Conservation (phyloP, 2,113 vertebrate species). For the Indicator indicator region DNA sequence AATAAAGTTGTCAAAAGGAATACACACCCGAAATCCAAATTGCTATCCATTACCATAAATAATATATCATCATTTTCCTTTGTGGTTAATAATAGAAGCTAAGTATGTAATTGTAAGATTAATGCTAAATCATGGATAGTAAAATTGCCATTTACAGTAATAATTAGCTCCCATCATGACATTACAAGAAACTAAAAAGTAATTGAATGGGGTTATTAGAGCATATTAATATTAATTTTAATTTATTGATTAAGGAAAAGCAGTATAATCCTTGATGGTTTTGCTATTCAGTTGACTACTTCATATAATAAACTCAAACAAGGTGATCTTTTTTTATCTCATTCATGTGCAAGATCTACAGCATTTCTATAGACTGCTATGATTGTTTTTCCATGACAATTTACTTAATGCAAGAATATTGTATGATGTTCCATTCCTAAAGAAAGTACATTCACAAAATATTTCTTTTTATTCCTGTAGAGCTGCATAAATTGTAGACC, state of each 20-base stretch:
- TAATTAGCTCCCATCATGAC: background rate
- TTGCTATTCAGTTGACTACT: background rate
- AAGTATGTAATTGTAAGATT: slow-evolving; percentile 7
- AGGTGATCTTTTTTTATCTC: background rate
- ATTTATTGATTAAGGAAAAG: background rate
- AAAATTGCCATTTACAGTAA: slow-evolving; percentile 51
- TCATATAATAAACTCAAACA: background rate
- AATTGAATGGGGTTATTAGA: background rate
- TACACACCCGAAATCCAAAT: background rate
- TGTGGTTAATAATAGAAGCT: slow-evolving; percentile 46
- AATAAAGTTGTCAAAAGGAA: background rate
- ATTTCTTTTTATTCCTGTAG: background rate
- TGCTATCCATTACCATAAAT: slow-evolving; percentile 42
- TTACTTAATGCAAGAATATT: background rate
- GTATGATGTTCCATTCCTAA: background rate
- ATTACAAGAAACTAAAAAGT: background rate
- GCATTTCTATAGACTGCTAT: background rate
- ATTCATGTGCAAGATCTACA: background rate
- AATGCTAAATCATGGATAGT: slow-evolving; percentile 16
- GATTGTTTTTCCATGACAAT: fast-evolving
- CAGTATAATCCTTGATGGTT: background rate
- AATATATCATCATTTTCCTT: slow-evolving; percentile 20
- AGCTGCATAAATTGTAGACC: background rate
- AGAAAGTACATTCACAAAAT: background rate
- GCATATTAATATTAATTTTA: background rate